These are phyloP conservation scores for Coregonus clupeaformis DNA, from an alignment of 2,113 vertebrate genomes.

Conservation along the genomic window DNA sequence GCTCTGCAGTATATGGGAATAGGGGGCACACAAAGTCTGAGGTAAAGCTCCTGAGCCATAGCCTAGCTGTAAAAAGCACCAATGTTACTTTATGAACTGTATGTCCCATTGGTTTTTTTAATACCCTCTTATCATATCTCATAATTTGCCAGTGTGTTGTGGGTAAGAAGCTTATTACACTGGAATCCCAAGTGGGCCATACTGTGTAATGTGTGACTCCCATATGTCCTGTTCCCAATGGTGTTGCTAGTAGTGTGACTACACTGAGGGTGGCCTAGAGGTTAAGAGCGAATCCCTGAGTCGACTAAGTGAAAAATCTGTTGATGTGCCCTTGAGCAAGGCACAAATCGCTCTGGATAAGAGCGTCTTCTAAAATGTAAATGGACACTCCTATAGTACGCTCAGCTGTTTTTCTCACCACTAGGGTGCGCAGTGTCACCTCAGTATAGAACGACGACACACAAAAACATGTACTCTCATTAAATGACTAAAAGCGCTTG, in stretches of 20 bases:
- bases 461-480: not conserved
- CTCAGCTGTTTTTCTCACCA: not conserved
- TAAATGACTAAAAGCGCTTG: not conserved
- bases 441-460: not conserved
- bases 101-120: constrained; percentile 54
- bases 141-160: constrained; percentile 40
- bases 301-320: no score
- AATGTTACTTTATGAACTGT: constrained; percentile 30
- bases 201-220: constrained; percentile 25
- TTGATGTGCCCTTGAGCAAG: no score
- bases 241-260: not conserved
- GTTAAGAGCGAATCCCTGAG: no score
- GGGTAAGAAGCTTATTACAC: constrained; percentile 39
- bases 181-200: constrained; percentile 41
- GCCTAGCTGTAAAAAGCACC: constrained; percentile 31
- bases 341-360: no score
- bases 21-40: not conserved
- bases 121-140: constrained; percentile 46
- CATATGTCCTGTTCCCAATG: constrained; percentile 21
- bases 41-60: constrained; percentile 20
- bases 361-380: no score
- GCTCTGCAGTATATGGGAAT: not conserved
- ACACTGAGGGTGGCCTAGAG: no score
- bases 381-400: not conserved
- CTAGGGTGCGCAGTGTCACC: not conserved